A percentile compares a stretch with the other conserved stretches of the same genome.
Conservation (phyloP, 2,888 invertebrate genomes). For the Oligia strigilis region DNA sequence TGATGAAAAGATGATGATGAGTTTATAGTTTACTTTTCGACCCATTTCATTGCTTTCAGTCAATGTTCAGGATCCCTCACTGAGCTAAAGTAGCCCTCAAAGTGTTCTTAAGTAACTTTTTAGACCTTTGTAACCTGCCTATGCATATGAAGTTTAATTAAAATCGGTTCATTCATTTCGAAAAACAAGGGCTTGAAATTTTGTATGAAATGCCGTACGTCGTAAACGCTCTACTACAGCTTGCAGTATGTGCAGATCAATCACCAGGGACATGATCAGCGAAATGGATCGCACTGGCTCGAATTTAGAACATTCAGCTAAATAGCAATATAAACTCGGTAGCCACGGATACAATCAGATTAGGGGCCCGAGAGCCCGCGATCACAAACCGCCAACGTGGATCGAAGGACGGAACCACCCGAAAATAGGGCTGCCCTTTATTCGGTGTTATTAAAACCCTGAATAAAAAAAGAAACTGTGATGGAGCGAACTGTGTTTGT, state of each 20-base stretch:
- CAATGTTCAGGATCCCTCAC: neutral
- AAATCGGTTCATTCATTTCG: no score
- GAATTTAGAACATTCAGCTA: constrained; percentile 52
- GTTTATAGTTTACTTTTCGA: neutral
- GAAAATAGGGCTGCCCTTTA: constrained; percentile 38
- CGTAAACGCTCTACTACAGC: neutral
- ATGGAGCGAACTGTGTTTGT: constrained; percentile 14
- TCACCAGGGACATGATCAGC: constrained; percentile 14
- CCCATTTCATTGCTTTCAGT: neutral
- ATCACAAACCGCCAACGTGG: constrained; percentile 39
- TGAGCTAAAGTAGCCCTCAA: neutral
- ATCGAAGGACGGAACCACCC: constrained; percentile 22
- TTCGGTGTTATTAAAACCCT: constrained; percentile 30
- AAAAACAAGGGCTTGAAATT: no score
- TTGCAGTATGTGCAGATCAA: constrained; percentile 14
- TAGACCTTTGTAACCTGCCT: no score
- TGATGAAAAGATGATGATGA: no score
- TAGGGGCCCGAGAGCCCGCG: constrained; percentile 33
- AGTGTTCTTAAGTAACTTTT: neutral
- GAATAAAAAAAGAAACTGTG: constrained; percentile 23
- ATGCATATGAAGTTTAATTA: no score
- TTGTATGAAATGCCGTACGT: no score
- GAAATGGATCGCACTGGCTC: constrained; percentile 24
- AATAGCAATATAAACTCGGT: constrained; percentile 58
- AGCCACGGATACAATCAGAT: constrained; percentile 53